These are phyloP conservation scores for Rhinoderma darwinii DNA, from an alignment of 2,113 vertebrate species.

Conservation along the genomic window DNA sequence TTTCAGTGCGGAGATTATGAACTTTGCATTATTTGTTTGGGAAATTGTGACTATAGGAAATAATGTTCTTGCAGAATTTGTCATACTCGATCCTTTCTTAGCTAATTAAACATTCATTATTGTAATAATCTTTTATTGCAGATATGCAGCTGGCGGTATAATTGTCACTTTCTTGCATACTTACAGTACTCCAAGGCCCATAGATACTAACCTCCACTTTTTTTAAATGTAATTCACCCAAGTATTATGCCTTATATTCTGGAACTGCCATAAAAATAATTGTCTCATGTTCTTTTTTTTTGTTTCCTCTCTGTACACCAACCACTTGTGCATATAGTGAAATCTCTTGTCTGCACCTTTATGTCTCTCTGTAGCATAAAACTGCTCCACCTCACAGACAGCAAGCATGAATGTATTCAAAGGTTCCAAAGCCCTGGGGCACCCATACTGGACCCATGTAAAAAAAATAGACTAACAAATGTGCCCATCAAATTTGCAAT, in stretches of 20 bases:
- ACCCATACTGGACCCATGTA: too few species aligned
- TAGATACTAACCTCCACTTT: not conserved
- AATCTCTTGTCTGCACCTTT: too few species aligned
- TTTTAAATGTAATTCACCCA: not conserved
- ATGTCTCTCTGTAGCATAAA: too few species aligned
- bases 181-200: not conserved
- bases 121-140: not conserved
- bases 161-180: not conserved
- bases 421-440: too few species aligned
- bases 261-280: not conserved
- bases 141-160: not conserved
- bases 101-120: not conserved
- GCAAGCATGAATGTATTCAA: too few species aligned
- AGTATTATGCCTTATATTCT: not conserved
- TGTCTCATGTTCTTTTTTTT: not conserved
- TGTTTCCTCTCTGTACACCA: too few species aligned
- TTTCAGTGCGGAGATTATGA: not conserved
- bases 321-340: too few species aligned
- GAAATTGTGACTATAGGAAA: not conserved
- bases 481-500: too few species aligned
- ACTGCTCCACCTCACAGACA: too few species aligned
- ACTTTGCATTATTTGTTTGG: fast-evolving
- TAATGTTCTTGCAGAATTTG: not conserved
- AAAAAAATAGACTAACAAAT: too few species aligned
- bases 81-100: not conserved